phyloP scores from a whole-genome alignment of 2,888 invertebrate genomes.

The Sarcophaga carnaria region DNA sequence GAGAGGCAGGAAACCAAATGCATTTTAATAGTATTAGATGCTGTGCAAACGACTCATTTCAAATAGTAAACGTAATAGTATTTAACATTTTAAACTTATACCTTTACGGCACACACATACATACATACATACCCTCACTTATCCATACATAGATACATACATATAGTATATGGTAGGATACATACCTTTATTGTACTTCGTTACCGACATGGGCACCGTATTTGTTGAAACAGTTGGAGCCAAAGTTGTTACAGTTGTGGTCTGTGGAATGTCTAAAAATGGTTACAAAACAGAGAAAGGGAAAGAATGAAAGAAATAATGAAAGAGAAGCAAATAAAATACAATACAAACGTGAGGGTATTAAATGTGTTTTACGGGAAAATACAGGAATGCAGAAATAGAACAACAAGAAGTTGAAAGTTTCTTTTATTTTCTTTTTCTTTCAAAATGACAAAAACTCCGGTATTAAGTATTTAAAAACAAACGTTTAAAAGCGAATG shows the following conservation, averaged over 20 bases:
- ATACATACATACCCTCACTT: not conserved
- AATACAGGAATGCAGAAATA: slow-evolving; percentile 8
- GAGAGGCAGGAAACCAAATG: slow-evolving; percentile 26
- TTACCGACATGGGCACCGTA: slow-evolving; percentile 79
- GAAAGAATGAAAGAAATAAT: not conserved
- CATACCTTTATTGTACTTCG: slow-evolving; percentile 80
- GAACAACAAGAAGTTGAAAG: slow-evolving; percentile 16
- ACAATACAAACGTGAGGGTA: slow-evolving; percentile 28
- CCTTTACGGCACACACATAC: too few relatives aligned
- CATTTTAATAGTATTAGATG: slow-evolving; percentile 54
- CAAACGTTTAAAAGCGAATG: too few relatives aligned
- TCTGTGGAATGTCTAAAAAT: slow-evolving; percentile 80
- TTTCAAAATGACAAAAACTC: not conserved
- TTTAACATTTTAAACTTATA: not conserved
- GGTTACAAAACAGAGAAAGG: slow-evolving; percentile 23
- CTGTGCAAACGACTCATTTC: not conserved
- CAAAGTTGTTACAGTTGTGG: slow-evolving; percentile 81
- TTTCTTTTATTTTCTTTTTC: not conserved
- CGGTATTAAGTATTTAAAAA: too few relatives aligned
- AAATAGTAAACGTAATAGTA: slow-evolving; percentile 22
- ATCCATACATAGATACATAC: slow-evolving; percentile 14
- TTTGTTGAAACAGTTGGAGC: slow-evolving; percentile 80
- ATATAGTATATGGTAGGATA: slow-evolving; percentile 3
- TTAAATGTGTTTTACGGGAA: slow-evolving; percentile 3
- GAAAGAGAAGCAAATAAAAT: not conserved